phyloP scores from a whole-genome alignment of 2,888 invertebrate species.

The Lithophane leautieri region DNA sequence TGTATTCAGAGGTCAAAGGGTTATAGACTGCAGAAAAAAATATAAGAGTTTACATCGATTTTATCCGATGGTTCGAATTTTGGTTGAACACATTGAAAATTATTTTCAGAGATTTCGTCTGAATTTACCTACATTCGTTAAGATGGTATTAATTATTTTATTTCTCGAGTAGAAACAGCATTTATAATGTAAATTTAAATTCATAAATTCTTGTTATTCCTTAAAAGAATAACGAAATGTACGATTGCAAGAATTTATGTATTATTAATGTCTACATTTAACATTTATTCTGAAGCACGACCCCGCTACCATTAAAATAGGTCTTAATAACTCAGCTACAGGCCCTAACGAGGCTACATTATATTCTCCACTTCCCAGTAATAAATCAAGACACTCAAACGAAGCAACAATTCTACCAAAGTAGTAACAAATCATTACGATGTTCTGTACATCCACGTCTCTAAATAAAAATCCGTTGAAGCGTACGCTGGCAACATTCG shows the following conservation, averaged over 20 bases:
- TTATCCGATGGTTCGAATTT: neutral
- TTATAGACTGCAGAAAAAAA: slow-evolving; percentile 23
- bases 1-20: slow-evolving; percentile 59
- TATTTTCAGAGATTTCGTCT: neutral
- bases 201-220: neutral
- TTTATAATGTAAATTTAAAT: slow-evolving; percentile 1
- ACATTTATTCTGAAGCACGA: slow-evolving; percentile 30
- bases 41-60: slow-evolving; percentile 14
- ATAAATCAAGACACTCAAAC: slow-evolving; percentile 56
- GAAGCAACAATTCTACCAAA: slow-evolving; percentile 59
- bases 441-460: slow-evolving; percentile 51
- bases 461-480: slow-evolving; percentile 65
- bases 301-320: slow-evolving; percentile 19
- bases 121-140: neutral
- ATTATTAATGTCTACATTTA: slow-evolving; percentile 33
- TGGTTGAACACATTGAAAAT: slow-evolving; percentile 5
- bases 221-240: slow-evolving; percentile 23
- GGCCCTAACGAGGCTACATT: slow-evolving; percentile 46
- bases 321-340: slow-evolving; percentile 13
- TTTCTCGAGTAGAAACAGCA: slow-evolving; percentile 4
- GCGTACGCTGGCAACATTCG: slow-evolving; percentile 64
- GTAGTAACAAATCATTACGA: slow-evolving; percentile 62
- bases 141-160: slow-evolving; percentile 23
- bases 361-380: slow-evolving; percentile 38
- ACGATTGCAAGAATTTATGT: slow-evolving; percentile 37